These are phyloP conservation scores for Dryoscopus gambensis DNA, from an alignment of 2,113 vertebrate species.

Conservation along the genomic window DNA sequence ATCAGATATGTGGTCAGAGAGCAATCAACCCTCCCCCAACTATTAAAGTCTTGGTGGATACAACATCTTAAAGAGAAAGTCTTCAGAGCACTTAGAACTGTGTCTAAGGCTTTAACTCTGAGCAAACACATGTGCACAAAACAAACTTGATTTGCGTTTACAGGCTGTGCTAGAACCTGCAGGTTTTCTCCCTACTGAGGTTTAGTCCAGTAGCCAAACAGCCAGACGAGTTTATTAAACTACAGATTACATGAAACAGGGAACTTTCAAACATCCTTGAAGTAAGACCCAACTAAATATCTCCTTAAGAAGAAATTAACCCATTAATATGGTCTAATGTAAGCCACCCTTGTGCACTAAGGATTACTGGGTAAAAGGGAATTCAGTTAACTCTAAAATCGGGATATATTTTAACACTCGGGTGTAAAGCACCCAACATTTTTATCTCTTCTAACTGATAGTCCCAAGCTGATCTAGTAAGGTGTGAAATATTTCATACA, in stretches of 20 bases:
- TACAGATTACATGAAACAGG: not conserved
- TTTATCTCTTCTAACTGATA: not conserved
- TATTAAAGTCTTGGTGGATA: constrained; percentile 1
- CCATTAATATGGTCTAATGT: not conserved
- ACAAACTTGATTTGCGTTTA: not conserved
- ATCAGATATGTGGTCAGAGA: constrained; percentile 56
- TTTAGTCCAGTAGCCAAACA: not conserved
- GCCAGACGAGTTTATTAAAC: not conserved
- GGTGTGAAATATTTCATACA: not conserved
- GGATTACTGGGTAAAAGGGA: not conserved
- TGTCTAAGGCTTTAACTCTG: not conserved
- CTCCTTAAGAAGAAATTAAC: not conserved
- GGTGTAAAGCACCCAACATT: not conserved
- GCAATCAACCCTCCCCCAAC: constrained; percentile 22
- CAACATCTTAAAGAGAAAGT: constrained; percentile 32
- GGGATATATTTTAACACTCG: not conserved
- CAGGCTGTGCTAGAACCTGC: not conserved
- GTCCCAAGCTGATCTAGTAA: not conserved
- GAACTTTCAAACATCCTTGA: not conserved
- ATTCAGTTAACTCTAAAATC: not conserved
- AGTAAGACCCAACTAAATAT: not conserved
- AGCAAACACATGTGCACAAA: not conserved
- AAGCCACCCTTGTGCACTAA: not conserved
- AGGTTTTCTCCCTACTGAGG: not conserved
- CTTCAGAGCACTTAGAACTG: not conserved